Evolutionary conservation across 2,113 vertebrate genomes (phyloP), one percentile per base, ranked within the genome.

Genomic region (Kryptolebias marmoratus): DNA sequence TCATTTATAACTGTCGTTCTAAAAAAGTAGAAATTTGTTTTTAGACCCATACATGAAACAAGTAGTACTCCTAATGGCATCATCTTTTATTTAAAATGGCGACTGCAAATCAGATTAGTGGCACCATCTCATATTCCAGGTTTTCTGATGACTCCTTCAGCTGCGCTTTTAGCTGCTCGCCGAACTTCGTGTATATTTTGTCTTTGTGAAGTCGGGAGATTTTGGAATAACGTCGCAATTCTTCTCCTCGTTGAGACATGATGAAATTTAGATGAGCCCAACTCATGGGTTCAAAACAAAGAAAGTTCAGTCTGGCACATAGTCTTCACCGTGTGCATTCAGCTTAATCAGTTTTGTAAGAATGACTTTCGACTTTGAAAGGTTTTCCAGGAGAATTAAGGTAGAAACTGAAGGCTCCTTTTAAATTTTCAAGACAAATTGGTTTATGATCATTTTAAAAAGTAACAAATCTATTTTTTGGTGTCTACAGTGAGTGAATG

Each of bases 81-180:
- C 14, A 67, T 32, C 16, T 57, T 57, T 66, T 44, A 39, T 66
- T 52, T n/a, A 52, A n/a, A 6, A 52, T n/a, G 49, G 8, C n/a
- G 16, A n/a, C 8, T 52, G 8, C 49, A 68, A 14, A 57, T 57
- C 13, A 4, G 30, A 57, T 57, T 31, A 57, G 55, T 32, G 55
- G 18, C 49, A n/a, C 49, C 18, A n/a, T n/a, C 49, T 57, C 5
- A 28, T 5, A 6, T 53, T 53, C 10, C 22, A 2, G 4, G 7
- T 31, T 31, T 30, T 2, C 28, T 5, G 13, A 31, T 56, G 18
- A 52, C 16, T 4, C 28, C 28, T 55, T 11, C 28, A 55, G 1
- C 28, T 30, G 10, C 31, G 27, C 54, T 30, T 55, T 55, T 1
- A 53, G 52, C 27, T 27, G 52, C 10, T 30, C 53, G 3, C 27